A percentile compares a stretch with the other conserved stretches of the same genome.
Conservation (phyloP, 1,140 invertebrate genomes). For the Popillia japonica region DNA sequence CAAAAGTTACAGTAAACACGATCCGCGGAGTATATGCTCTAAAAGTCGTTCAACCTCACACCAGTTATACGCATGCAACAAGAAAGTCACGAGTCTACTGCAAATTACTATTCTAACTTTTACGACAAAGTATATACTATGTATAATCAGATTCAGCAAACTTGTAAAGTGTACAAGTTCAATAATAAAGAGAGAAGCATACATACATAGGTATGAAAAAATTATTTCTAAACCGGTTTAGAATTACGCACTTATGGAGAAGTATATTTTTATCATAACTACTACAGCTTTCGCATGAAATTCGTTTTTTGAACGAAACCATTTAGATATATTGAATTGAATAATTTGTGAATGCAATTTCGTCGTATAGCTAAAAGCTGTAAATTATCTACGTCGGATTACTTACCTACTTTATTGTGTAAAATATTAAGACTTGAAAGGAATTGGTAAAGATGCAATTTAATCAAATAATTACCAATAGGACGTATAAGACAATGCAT, state of each 20-base stretch:
- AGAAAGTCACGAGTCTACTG: constrained; percentile 2
- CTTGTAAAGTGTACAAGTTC: constrained; percentile 33
- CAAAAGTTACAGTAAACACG: not conserved
- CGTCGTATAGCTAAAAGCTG: not conserved
- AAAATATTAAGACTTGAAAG: too few species aligned
- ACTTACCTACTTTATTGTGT: too few species aligned
- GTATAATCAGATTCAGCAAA: constrained; percentile 17
- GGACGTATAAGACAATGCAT: too few species aligned
- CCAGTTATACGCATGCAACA: not conserved
- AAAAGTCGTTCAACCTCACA: constrained; percentile 6
- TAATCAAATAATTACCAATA: too few species aligned
- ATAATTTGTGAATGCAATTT: not conserved
- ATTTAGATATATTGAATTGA: not conserved
- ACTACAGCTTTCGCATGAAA: not conserved
- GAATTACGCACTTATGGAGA: not conserved
- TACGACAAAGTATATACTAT: constrained; percentile 14
- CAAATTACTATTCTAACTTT: constrained; percentile 25
- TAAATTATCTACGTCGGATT: too few species aligned
- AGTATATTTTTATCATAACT: not conserved
- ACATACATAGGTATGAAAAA: constrained; percentile 14
- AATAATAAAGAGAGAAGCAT: constrained; percentile 26
- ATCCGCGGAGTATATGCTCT: not conserved
- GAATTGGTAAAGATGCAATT: too few species aligned
- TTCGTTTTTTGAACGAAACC: not conserved
- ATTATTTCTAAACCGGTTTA: constrained; percentile 22